Base-by-base conservation (phyloP, 2,888 invertebrate genomes). In the Drosophila antonietae region DNA sequence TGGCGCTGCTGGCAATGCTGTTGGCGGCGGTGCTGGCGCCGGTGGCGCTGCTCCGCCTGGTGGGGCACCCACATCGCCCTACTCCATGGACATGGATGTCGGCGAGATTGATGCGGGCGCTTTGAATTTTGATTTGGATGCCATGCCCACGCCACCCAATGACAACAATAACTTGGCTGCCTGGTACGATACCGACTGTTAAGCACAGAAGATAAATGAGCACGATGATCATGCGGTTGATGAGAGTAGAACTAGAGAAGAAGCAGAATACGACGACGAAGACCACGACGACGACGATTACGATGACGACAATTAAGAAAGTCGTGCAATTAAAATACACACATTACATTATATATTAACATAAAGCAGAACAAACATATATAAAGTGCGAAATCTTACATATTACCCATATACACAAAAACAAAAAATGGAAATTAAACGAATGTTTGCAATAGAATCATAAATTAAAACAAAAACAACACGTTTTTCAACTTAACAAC, bases 171-270 rank as follows among this genome's bases (percentile, higher is more conserved):
- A 97, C 93, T 96, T 97, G 86, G 97, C 98, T 80, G 98, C 98
- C 89, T 98, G 98, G 98, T 98, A 98, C 93, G 98, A 98, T 94
- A 98, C 98, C 81, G 98, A 98, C 93, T 96, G 98, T 91, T 98
- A 95, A 74, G 78, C 69, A 71, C 71, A 64, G 66, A 70, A 52
- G 58, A 64, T 39, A 41, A 53, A 41, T n/a, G 52, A 41, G 43
- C 43, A 43, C 43, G 43, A 43, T 18, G 20, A 44, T 44, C 44
- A 44, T 28, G 28, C 47, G 8, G n/a, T 31, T 31, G 49, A 49
- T 15, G 46, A 23, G 15, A 31, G 49, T 37, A 23, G 59, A 63
- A 15, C 2, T 0, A 23, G 23, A 23, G 23, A 23, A 23, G 23
- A 28, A 28, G 6, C 28, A 5, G 28, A 28, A 28, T 28, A 28